Percentiles rank a stretch among this genome's conserved stretches.
phyloP scores from a whole-genome alignment of 2,888 invertebrate species.

The Taphrorychus bicolor region DNA sequence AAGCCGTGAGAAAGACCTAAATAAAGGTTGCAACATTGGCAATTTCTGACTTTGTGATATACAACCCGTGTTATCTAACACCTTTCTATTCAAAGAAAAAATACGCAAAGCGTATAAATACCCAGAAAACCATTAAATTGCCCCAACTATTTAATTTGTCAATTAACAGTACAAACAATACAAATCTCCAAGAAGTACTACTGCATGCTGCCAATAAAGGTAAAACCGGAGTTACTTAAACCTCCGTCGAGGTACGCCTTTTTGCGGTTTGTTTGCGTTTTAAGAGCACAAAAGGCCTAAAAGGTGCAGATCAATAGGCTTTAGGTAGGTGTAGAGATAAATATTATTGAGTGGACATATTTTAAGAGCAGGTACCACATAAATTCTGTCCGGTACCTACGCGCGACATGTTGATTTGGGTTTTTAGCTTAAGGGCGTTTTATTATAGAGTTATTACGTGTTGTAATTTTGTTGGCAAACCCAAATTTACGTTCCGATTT shows the following conservation, averaged over 20 bases:
- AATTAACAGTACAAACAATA: neutral
- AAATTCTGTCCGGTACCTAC: constrained; percentile 28
- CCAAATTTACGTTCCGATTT: neutral
- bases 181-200: neutral
- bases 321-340: constrained; percentile 38
- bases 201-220: neutral
- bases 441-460: constrained; percentile 1
- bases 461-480: neutral
- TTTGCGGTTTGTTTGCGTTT: constrained; percentile 37
- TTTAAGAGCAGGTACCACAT: constrained; percentile 37
- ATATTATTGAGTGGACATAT: constrained; percentile 40
- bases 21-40: no score
- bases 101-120: no score
- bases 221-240: neutral
- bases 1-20: no score
- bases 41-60: no score
- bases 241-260: constrained; percentile 8
- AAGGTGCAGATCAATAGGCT: constrained; percentile 33
- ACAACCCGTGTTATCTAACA: no score
- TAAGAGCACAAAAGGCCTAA: constrained; percentile 25
- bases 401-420: constrained; percentile 28
- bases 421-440: constrained; percentile 18
- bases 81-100: no score
- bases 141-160: neutral
- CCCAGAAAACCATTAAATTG: neutral